Evolutionary conservation across 2,797 vertebrate genomes (phyloP).

Genomic region (Xyrichtys novacula): DNA sequence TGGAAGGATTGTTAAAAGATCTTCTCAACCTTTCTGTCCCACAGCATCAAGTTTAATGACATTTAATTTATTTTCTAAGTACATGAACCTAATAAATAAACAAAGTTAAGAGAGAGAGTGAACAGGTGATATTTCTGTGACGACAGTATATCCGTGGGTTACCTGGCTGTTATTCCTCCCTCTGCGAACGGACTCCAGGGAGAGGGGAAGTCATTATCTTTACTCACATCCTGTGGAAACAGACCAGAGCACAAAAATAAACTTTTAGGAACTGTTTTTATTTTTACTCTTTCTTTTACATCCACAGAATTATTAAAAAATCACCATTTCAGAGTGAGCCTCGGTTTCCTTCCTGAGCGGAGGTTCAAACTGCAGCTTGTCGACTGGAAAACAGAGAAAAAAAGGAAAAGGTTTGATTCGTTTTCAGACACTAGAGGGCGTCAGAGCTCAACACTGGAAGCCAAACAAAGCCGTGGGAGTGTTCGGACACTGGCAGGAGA

Average conservation of each 20-base stretch:
- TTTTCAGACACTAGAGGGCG: conserved; percentile 75
- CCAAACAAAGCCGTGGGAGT: conserved; percentile 19
- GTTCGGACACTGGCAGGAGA: conserved; percentile 18
- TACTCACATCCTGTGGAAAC: conserved; percentile 89
- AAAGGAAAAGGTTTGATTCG: background rate
- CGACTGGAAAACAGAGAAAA: conserved; percentile 84
- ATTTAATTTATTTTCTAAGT: too few species aligned
- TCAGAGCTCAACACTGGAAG: conserved; percentile 39
- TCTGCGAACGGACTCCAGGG: conserved; percentile 95
- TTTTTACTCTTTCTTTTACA: background rate
- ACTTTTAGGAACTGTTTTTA: conserved; percentile 3
- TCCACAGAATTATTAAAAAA: background rate
- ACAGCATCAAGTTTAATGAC: too few species aligned
- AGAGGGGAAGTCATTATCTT: conserved; percentile 90
- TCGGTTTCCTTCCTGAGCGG: conserved; percentile 95
- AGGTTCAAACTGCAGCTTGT: conserved; percentile 95
- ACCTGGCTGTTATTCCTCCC: conserved; percentile 90
- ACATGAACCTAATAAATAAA: conserved; percentile 16
- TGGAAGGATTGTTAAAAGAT: too few species aligned
- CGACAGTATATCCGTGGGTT: conserved; percentile 75
- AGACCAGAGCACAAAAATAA: conserved; percentile 36
- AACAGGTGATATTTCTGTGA: conserved; percentile 61
- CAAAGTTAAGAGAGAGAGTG: conserved; percentile 26
- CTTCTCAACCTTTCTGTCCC: too few species aligned
- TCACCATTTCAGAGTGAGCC: conserved; percentile 96